phyloP scores from a whole-genome alignment of 53 echinoderm and acorn worm genomes.

The Holothuria leucospilota region DNA sequence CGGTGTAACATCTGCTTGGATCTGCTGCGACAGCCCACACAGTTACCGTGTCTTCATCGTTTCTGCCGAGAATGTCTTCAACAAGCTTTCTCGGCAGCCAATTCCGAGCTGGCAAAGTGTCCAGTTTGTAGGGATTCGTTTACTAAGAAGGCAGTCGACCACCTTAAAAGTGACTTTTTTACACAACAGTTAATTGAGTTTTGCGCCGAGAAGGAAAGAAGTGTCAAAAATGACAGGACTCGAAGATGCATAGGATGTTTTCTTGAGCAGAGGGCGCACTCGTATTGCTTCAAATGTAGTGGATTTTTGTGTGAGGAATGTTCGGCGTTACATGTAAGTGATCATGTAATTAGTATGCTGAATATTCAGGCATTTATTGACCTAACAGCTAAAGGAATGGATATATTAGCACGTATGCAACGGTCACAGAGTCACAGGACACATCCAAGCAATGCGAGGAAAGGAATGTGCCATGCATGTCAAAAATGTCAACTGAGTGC shows the following conservation, averaged over 20 bases:
- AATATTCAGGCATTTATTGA: not conserved
- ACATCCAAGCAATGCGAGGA: not conserved
- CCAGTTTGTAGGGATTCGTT: conserved; percentile 10
- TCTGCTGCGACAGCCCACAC: not conserved
- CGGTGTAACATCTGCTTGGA: conserved; percentile 30
- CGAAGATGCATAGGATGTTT: not conserved
- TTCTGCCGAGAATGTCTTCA: conserved; percentile 13
- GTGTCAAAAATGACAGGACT: not conserved
- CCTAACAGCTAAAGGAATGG: not conserved
- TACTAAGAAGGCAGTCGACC: not conserved
- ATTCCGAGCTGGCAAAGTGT: not conserved
- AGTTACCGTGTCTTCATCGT: conserved; percentile 27
- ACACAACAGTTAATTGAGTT: conserved; percentile 7
- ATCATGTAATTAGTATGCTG: not conserved
- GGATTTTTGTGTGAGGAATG: conserved; percentile 25
- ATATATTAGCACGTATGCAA: not conserved
- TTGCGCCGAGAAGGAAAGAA: not conserved
- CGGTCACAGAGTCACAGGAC: not conserved
- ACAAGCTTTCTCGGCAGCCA: not conserved
- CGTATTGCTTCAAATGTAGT: conserved; percentile 17
- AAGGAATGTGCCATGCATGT: not conserved
- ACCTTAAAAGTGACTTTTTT: conserved; percentile 4
- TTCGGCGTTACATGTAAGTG: not conserved
- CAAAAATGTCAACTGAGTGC: not conserved
- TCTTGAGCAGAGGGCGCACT: not conserved